A percentile compares a stretch with the other conserved stretches of the same genome.
phyloP scores from a whole-genome alignment of 2,888 invertebrate species.

The Lasioglossum oenotherae region DNA sequence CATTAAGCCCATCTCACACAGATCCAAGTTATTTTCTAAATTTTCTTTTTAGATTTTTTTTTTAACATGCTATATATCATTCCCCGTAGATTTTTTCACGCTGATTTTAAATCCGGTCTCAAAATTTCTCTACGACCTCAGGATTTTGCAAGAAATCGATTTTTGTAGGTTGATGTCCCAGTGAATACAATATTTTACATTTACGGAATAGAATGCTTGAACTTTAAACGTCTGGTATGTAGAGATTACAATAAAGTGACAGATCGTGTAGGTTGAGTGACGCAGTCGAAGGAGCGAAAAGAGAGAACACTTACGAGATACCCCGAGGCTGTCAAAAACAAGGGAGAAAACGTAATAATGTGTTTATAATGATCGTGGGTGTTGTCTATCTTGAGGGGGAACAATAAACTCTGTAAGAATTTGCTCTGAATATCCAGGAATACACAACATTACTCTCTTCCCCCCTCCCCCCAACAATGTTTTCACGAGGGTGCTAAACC shows the following conservation, averaged over 20 bases:
- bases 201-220: background rate
- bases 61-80: too few relatives aligned
- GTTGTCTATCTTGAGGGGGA: background rate
- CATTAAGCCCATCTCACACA: too few relatives aligned
- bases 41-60: too few relatives aligned
- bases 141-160: too few relatives aligned
- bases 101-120: too few relatives aligned
- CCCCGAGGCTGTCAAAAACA: background rate
- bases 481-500: conserved; percentile 13
- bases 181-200: too few relatives aligned
- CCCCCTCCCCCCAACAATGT: background rate
- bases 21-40: too few relatives aligned
- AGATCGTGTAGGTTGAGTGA: background rate
- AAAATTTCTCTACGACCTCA: too few relatives aligned
- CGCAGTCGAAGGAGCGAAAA: background rate
- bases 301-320: background rate
- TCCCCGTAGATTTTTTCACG: too few relatives aligned
- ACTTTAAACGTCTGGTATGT: background rate
- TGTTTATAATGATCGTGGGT: background rate
- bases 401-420: background rate
- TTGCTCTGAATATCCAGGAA: conserved; percentile 12
- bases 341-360: background rate
- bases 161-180: too few relatives aligned
- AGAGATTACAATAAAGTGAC: background rate
- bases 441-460: background rate